Conservation (phyloP, 2,888 invertebrate species). For the Melieria crassipennis region DNA sequence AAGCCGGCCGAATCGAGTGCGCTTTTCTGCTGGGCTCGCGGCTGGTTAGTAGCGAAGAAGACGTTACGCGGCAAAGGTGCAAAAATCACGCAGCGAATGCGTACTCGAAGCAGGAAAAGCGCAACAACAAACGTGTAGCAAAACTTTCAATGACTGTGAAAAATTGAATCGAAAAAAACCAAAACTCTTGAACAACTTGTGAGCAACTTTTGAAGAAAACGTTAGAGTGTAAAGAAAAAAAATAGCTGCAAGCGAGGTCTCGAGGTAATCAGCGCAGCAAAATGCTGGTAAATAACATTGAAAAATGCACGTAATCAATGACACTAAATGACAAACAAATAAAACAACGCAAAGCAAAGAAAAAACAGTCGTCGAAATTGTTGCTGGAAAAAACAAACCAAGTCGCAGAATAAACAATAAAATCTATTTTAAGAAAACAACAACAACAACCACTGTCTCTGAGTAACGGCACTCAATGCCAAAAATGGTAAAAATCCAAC, state of each 20-base stretch:
- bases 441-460: background rate
- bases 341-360: conserved; percentile 3
- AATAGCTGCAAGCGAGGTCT: background rate
- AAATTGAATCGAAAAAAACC: background rate
- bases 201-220: background rate
- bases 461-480: background rate
- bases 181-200: background rate
- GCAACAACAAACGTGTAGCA: background rate
- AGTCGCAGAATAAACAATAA: background rate
- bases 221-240: background rate
- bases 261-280: background rate
- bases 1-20: background rate
- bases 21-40: conserved; percentile 7
- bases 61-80: too few relatives aligned
- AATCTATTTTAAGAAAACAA: background rate
- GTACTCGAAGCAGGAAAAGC: too few relatives aligned
- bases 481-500: conserved; percentile 5
- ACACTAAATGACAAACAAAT: conserved; percentile 21
- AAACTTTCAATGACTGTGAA: background rate
- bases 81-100: too few relatives aligned
- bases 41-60: too few relatives aligned
- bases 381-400: background rate
- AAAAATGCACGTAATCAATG: conserved; percentile 24
- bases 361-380: background rate
- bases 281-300: background rate